Evolutionary conservation across 2,797 vertebrate species (phyloP).

Genomic region (Carapus acus): DNA sequence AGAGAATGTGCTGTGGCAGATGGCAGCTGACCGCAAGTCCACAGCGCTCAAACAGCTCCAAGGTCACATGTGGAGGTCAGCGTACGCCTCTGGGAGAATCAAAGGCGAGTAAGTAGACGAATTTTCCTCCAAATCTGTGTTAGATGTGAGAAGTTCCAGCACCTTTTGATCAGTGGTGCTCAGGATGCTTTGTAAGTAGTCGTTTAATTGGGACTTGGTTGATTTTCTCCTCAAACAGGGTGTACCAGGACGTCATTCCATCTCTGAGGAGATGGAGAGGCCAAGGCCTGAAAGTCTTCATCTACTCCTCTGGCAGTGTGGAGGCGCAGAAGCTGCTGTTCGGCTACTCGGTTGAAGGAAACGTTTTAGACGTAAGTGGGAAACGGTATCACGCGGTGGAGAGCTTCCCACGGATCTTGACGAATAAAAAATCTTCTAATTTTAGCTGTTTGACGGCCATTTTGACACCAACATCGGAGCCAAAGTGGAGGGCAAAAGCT

Average conservation of each 20-base stretch:
- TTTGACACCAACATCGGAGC: slow-evolving; percentile 91
- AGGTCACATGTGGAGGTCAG: slow-evolving; percentile 94
- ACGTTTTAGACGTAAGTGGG: slow-evolving; percentile 82
- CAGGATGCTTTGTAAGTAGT: too few species aligned
- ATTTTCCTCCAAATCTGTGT: not conserved
- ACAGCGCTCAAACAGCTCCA: slow-evolving; percentile 93
- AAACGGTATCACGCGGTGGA: not conserved
- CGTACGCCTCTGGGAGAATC: slow-evolving; percentile 81
- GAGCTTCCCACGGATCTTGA: not conserved
- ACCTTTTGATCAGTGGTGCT: too few species aligned
- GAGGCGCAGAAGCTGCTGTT: slow-evolving; percentile 96
- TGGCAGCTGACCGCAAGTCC: slow-evolving; percentile 93
- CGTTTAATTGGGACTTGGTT: too few species aligned
- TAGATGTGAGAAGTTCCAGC: too few species aligned
- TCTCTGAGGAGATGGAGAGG: slow-evolving; percentile 84
- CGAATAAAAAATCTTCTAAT: slow-evolving; percentile 5
- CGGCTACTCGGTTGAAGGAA: slow-evolving; percentile 86
- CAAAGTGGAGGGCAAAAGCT: slow-evolving; percentile 93
- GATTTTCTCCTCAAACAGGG: slow-evolving; percentile 58
- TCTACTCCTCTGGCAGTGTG: slow-evolving; percentile 94
- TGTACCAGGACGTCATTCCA: slow-evolving; percentile 91
- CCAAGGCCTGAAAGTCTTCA: slow-evolving; percentile 83
- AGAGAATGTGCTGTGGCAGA: slow-evolving; percentile 91
- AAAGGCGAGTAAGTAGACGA: slow-evolving; percentile 90
- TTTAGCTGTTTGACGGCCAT: slow-evolving; percentile 89